Conservation (phyloP, 2,888 invertebrate species). For the Elegia similella region DNA sequence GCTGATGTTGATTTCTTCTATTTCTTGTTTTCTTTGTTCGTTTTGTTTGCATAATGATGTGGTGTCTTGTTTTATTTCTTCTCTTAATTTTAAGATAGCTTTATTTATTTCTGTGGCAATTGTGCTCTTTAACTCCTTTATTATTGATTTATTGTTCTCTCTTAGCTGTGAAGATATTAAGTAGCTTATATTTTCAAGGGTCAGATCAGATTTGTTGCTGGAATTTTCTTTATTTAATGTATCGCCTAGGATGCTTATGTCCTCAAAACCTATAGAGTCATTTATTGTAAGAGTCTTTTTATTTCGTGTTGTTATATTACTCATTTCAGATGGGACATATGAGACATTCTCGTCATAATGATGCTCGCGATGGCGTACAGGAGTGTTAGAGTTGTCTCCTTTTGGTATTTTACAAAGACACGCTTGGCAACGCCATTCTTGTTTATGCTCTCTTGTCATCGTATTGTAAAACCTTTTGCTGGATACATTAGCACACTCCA, state of each 20-base stretch:
- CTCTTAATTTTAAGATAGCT: not conserved
- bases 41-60: not conserved
- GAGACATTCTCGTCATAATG: not conserved
- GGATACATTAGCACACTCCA: too few species aligned
- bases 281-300: not conserved
- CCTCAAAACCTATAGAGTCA: not conserved
- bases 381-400: too few species aligned
- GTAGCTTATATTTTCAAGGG: not conserved
- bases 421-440: too few species aligned
- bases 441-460: too few species aligned
- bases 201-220: not conserved
- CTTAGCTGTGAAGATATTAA: not conserved
- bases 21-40: slow-evolving; percentile 3
- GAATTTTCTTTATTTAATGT: too few species aligned
- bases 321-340: not conserved
- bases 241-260: not conserved
- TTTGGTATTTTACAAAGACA: too few species aligned
- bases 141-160: slow-evolving; percentile 2
- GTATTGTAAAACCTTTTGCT: too few species aligned
- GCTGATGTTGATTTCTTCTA: too few species aligned
- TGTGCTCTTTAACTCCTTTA: not conserved
- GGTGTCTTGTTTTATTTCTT: not conserved
- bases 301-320: not conserved
- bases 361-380: not conserved
- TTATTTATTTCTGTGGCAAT: not conserved